A percentile compares a stretch with the other conserved stretches of the same genome.
Evolutionary conservation across 2,797 vertebrate genomes (phyloP).

Genomic region (Lagodon rhomboides): DNA sequence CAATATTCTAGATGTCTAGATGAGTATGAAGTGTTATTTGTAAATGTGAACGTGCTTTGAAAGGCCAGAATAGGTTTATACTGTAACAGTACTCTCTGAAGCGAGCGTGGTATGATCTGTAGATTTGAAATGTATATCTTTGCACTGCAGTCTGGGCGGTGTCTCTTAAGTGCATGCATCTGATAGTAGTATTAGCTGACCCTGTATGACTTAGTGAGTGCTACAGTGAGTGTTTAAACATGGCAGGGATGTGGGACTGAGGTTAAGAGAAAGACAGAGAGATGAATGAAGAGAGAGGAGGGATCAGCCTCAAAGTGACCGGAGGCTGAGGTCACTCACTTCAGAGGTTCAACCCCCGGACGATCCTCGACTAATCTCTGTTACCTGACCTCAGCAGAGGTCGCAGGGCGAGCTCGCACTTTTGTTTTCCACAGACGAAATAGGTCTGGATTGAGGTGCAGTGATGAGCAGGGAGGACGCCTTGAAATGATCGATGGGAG

Average conservation of each 20-base stretch:
- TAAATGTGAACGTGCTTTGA: not conserved
- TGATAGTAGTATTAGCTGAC: constrained; percentile 50
- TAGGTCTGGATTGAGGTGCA: constrained; percentile 39
- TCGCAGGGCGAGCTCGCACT: not conserved
- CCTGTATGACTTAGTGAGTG: constrained; percentile 46
- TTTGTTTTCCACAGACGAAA: constrained; percentile 8
- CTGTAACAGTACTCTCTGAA: not conserved
- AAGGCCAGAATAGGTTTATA: not conserved
- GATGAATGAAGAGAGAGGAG: constrained; percentile 59
- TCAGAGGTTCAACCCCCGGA: constrained; percentile 54
- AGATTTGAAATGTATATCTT: constrained; percentile 29
- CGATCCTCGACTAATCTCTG: constrained; percentile 58
- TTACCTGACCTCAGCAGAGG: constrained; percentile 50
- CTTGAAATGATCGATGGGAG: constrained; percentile 35
- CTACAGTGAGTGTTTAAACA: constrained; percentile 66
- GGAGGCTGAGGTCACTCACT: constrained; percentile 54
- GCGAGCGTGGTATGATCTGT: not conserved
- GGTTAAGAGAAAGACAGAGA: constrained; percentile 54
- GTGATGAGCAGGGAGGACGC: constrained; percentile 30
- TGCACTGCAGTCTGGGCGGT: constrained; percentile 11
- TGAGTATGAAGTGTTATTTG: not conserved
- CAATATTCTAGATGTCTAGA: too few relatives aligned
- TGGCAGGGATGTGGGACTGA: constrained; percentile 57
- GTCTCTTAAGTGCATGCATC: constrained; percentile 52
- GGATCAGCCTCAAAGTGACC: constrained; percentile 57